Base-by-base conservation (phyloP, 2,888 invertebrate genomes). In the Aporophyla nigra region DNA sequence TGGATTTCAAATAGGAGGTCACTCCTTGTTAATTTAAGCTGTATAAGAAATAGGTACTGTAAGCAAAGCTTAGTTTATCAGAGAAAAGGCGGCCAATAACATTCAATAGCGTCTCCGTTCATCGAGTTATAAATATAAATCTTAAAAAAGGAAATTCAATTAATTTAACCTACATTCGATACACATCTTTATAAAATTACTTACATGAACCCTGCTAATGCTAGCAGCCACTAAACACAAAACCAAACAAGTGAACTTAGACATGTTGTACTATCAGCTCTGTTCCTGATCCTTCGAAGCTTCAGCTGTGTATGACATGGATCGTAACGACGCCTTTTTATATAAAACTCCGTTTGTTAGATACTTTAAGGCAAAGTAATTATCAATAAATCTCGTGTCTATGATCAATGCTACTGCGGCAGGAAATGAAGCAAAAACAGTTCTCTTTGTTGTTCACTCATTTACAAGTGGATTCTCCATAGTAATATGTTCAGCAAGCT, bases 281-380 rank as follows among this genome's bases (percentile, higher is more conserved):
- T 59, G 62, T 51, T 66, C 66, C 61, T 80, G 56, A 84, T 67
- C 33, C 80, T 70, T 62, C 16, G 40, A 87, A 85, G 85, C 61
- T 82, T 61, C 46, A 65, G 79, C 61, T 71, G 56, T 58, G 43
- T 80, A 66, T 86, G 86, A 43, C 63, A 46, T 49, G n/a, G 19
- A 21, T 76, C 33, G 54, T 59, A 67, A 66, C 68, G 12, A 61
- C 67, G 54, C 51, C 72, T 82, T 80, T 85, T 85, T 85, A 85
- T 84, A 84, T 84, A 72, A 76, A 86, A 72, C 76, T 67, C 56
- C 65, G 46, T 56, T 76, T 65, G 54, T 69, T 58, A 74, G 43
- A 70, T 83, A 70, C 70, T 76, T 79, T 62, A 75, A 51, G 80
- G n/a, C 43, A 19, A 68, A 70, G 75, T 85, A 85, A 85, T 85